Evolutionary conservation across 2,113 vertebrate genomes (phyloP).

Genomic region (Thermophis baileyi): DNA sequence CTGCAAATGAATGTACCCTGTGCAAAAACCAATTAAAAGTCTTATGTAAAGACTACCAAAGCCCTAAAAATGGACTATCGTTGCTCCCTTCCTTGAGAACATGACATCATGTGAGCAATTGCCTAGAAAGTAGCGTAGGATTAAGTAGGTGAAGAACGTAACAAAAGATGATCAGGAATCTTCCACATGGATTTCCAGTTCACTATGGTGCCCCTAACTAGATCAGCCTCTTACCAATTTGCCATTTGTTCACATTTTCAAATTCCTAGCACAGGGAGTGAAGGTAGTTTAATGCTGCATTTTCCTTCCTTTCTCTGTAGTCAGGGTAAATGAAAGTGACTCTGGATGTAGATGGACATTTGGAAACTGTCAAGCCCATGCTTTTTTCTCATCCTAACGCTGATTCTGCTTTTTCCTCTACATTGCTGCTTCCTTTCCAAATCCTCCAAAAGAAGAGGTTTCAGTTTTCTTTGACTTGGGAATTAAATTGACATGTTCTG

Average conservation of each 20-base stretch:
- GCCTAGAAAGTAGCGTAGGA: background rate
- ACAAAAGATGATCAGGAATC: background rate
- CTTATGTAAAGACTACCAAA: background rate
- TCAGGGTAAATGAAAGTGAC: background rate
- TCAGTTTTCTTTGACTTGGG: background rate
- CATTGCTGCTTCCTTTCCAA: background rate
- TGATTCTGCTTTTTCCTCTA: background rate
- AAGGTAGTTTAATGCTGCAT: background rate
- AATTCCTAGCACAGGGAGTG: background rate
- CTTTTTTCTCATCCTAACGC: background rate
- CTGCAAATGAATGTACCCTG: background rate
- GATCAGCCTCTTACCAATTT: background rate
- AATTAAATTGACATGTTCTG: background rate
- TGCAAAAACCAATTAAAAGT: background rate
- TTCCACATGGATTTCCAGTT: background rate
- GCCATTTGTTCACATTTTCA: background rate
- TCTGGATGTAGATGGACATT: background rate
- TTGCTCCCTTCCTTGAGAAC: background rate
- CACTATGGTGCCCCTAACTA: background rate
- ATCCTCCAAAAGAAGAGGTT: background rate
- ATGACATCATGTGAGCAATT: background rate
- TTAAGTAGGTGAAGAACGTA: background rate
- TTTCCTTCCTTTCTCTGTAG: background rate
- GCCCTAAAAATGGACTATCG: background rate
- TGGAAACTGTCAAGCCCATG: background rate